A percentile compares a stretch with the other conserved stretches of the same genome.
Conservation (phyloP, 1,140 invertebrate species). For the Drosophila ercepeae region DNA sequence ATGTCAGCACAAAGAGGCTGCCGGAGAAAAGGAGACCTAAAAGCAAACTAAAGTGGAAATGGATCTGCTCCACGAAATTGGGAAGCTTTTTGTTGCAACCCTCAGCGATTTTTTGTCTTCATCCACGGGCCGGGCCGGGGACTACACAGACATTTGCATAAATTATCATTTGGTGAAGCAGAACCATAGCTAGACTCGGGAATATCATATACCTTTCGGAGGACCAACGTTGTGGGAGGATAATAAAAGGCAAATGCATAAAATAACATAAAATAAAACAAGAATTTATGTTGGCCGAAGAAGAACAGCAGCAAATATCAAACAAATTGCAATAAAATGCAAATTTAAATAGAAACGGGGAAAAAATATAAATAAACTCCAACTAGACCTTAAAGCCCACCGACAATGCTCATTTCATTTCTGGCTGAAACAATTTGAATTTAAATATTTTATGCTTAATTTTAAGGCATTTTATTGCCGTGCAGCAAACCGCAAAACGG, state of each 20-base stretch:
- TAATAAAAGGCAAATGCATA: constrained; percentile 79
- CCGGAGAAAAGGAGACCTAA: constrained; percentile 32
- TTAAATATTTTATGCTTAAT: constrained; percentile 76
- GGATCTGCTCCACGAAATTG: constrained; percentile 23
- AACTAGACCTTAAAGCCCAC: constrained; percentile 60
- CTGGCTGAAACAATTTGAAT: constrained; percentile 44
- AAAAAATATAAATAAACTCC: constrained; percentile 42
- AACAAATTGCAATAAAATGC: constrained; percentile 80
- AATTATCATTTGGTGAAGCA: constrained; percentile 79
- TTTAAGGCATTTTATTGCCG: constrained; percentile 49
- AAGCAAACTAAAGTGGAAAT: constrained; percentile 62
- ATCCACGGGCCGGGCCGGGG: constrained; percentile 6
- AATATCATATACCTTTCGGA: constrained; percentile 25
- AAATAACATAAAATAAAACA: constrained; percentile 79
- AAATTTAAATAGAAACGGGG: constrained; percentile 64
- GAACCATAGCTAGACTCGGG: constrained; percentile 14
- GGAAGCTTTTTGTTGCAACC: constrained; percentile 63
- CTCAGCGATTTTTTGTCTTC: constrained; percentile 60
- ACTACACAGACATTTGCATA: constrained; percentile 78
- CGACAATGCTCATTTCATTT: too few species aligned
- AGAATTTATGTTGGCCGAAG: constrained; percentile 64
- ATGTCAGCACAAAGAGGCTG: constrained; percentile 68
- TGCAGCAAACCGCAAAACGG: constrained; percentile 22
- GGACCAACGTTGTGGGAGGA: constrained; percentile 47
- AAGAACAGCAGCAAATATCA: constrained; percentile 58